Percentiles rank a stretch among this genome's conserved stretches.
phyloP scores from a whole-genome alignment of 2,888 invertebrate genomes.

The Tethea ocularis region DNA sequence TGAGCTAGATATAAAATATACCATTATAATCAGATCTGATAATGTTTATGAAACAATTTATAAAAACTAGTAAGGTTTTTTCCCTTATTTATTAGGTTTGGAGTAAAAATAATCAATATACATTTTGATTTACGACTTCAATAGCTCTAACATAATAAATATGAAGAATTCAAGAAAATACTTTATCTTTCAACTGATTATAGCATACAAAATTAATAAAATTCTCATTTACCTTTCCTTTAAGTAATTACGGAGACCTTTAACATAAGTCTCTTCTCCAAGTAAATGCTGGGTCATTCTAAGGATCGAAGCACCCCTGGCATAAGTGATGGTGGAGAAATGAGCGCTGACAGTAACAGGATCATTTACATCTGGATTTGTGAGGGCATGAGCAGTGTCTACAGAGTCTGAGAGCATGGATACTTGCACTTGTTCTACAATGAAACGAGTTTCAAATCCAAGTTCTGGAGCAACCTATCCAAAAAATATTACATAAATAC shows the following conservation, averaged over 20 bases:
- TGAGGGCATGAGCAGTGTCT: conserved; percentile 83
- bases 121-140: background rate
- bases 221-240: conserved; percentile 60
- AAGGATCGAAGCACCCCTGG: conserved; percentile 85
- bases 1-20: background rate
- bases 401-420: conserved; percentile 85
- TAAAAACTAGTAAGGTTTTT: background rate
- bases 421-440: conserved; percentile 86
- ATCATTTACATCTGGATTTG: conserved; percentile 77
- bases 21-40: background rate
- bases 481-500: conserved; percentile 10
- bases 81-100: background rate
- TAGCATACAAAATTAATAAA: background rate
- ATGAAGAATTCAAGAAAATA: too few relatives aligned
- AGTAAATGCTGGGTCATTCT: conserved; percentile 88
- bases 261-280: conserved; percentile 76
- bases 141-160: too few relatives aligned
- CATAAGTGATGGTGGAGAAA: conserved; percentile 88
- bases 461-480: conserved; percentile 61
- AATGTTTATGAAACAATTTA: background rate
- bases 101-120: background rate
- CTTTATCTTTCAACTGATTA: too few relatives aligned
- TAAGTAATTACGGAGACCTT: conserved; percentile 83
- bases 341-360: conserved; percentile 83
- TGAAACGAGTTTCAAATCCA: conserved; percentile 79